Base-by-base conservation (phyloP, 2,888 invertebrate species). In the Harmothoe impar region DNA sequence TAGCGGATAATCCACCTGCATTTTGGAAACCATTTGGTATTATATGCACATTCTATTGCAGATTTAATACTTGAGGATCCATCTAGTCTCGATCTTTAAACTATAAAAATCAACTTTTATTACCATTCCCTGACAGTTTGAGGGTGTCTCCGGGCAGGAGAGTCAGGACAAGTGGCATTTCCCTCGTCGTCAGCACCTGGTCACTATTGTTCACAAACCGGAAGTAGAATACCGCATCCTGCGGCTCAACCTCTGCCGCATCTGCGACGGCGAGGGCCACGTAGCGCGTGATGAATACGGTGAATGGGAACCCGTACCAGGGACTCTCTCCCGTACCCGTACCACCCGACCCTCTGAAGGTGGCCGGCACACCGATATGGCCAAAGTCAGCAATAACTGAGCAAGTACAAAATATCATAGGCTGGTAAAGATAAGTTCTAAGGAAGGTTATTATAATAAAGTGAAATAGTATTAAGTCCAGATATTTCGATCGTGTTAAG, bases 281-380 rank as follows among this genome's bases (percentile, higher is more conserved):
- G 81, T 81, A 81, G 7, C 81, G 81, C 0, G 81, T 81, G 81
- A 81, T 43, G 81, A 15, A 17, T 25, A 43, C 81, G 5, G 43
- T 35, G 81, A n/a, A 81, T 12, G 33, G 81, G 43, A 81, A 81
- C n/a, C n/a, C 81, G 43, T 81, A 81, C 33, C 43, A 33, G 0
- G 81, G 81, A 43, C 81, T 81, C 23, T 7, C 43, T 33, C 81
- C 81, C 12, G 15, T 10, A 7, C 81, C 81, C 0, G 35, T 35
- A 12, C 35, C 35, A 0, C 81, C 81, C 0, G 81, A 81, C 20
- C 81, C 81, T 20, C 35, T 33, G 35, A 81, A 23, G 5, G 33
- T 17, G 23, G 0, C 43, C 3, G 81, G 81, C 17, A 81, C 5
- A 25, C 81, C 35, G 35, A 81, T 17, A 35, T 35, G 33, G 33